These are phyloP conservation scores for Furnarius figulus DNA, from an alignment of 2,113 vertebrate genomes.

Conservation along the genomic window DNA sequence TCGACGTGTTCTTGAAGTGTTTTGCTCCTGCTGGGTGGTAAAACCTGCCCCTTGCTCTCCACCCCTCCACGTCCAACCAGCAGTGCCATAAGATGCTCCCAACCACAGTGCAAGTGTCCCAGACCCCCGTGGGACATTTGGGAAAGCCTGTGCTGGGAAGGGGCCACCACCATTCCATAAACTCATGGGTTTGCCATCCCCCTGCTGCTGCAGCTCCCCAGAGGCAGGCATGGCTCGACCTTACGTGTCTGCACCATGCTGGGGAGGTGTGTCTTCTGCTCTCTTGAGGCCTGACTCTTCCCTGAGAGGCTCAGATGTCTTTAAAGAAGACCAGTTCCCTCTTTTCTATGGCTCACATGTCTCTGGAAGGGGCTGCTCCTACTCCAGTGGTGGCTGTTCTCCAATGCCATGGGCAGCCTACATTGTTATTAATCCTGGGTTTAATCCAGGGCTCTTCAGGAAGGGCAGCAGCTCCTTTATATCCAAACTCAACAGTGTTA, in stretches of 20 bases:
- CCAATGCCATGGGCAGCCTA: background rate
- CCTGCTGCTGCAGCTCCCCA: background rate
- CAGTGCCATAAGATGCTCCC: rapidly evolving
- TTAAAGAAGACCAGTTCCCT: background rate
- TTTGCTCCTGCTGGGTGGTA: background rate
- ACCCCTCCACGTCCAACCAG: rapidly evolving
- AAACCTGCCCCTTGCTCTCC: background rate
- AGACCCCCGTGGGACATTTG: rapidly evolving
- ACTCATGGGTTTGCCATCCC: background rate
- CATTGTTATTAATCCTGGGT: background rate
- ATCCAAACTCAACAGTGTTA: background rate
- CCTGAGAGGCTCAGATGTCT: background rate
- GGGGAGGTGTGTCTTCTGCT: background rate
- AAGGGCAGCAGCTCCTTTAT: background rate
- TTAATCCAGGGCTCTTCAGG: background rate
- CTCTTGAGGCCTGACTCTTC: background rate
- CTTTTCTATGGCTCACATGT: rapidly evolving
- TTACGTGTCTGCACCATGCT: background rate
- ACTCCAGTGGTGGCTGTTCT: rapidly evolving
- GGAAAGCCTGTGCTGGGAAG: background rate
- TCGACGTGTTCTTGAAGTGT: rapidly evolving
- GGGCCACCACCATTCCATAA: background rate
- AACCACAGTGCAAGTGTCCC: background rate
- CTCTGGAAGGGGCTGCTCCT: background rate
- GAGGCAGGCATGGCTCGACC: background rate